These are phyloP conservation scores for Shinisaurus crocodilurus DNA, from an alignment of 2,113 vertebrate species.

Conservation along the genomic window DNA sequence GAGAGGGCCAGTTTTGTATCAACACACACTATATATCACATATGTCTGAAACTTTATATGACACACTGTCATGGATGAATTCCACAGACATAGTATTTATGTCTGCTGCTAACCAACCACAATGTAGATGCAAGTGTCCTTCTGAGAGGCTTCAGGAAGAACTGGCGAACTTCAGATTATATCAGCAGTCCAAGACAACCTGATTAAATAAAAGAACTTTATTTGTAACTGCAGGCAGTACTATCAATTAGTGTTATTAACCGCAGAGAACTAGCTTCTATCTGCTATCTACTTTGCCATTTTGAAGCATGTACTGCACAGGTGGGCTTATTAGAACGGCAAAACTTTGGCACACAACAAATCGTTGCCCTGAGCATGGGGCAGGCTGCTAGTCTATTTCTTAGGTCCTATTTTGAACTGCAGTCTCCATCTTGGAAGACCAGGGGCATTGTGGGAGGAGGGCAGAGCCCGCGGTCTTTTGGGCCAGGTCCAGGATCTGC, in stretches of 20 bases:
- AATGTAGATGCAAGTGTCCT: constrained; percentile 47
- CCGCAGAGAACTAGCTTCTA: not conserved
- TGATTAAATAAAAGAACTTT: not conserved
- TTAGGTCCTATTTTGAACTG: not conserved
- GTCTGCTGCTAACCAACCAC: constrained; percentile 48
- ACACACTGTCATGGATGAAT: constrained; percentile 36
- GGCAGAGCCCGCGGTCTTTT: no score
- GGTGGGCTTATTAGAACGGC: not conserved
- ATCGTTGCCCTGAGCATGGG: not conserved
- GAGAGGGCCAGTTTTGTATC: not conserved
- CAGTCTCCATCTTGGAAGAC: not conserved
- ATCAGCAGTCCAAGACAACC: constrained; percentile 46
- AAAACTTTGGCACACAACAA: not conserved
- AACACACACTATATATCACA: constrained; percentile 25
- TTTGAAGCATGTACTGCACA: not conserved
- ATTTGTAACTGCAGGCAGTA: not conserved
- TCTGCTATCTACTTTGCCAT: not conserved
- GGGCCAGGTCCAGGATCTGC: no score
- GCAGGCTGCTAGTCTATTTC: not conserved
- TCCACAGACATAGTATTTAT: constrained; percentile 47
- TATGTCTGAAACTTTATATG: constrained; percentile 44
- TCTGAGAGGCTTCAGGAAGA: constrained; percentile 40
- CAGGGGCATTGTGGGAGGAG: no score
- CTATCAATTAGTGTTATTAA: not conserved
- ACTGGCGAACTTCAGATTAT: constrained; percentile 56